Conservation (phyloP, 2,888 invertebrate genomes). For the Noctua pronuba region DNA sequence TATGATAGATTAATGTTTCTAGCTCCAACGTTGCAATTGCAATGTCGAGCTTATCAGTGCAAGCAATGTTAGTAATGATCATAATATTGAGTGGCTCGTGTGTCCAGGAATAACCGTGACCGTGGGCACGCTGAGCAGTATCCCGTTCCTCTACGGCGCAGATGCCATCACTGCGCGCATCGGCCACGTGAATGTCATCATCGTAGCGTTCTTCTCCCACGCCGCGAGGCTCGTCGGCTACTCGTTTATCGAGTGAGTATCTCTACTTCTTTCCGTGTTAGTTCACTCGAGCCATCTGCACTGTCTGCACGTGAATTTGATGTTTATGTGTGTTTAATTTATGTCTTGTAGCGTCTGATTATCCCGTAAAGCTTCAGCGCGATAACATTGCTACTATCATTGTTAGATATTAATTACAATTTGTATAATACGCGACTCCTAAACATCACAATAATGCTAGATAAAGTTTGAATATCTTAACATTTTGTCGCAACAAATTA, state of each 20-base stretch:
- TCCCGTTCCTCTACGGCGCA: conserved; percentile 96
- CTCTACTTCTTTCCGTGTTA: conserved; percentile 49
- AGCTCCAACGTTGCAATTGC: conserved; percentile 3
- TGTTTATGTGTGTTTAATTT: conserved; percentile 51
- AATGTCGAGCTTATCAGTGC: conserved; percentile 32
- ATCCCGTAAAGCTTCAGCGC: conserved; percentile 52
- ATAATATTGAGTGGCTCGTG: conserved; percentile 65
- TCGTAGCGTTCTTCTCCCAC: conserved; percentile 96
- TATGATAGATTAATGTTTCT: conserved; percentile 16
- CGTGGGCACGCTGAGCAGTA: conserved; percentile 95
- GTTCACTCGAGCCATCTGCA: conserved; percentile 45
- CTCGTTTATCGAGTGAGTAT: conserved; percentile 95
- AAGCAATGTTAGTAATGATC: conserved; percentile 50
- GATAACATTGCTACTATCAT: conserved; percentile 45
- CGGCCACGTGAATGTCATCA: conserved; percentile 96
- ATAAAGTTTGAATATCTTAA: conserved; percentile 14
- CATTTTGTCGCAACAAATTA: conserved; percentile 17
- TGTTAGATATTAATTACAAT: conserved; percentile 37
- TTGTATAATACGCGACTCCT: conserved; percentile 13
- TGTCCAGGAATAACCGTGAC: conserved; percentile 94
- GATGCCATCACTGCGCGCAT: conserved; percentile 95
- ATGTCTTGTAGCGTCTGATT: conserved; percentile 42
- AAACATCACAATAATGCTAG: conserved; percentile 32
- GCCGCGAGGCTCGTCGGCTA: conserved; percentile 95
- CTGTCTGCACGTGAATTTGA: conserved; percentile 37